These are phyloP conservation scores for Montipora cactus DNA, from an alignment of 64 coral and sea anemone genomes.

Conservation along the genomic window DNA sequence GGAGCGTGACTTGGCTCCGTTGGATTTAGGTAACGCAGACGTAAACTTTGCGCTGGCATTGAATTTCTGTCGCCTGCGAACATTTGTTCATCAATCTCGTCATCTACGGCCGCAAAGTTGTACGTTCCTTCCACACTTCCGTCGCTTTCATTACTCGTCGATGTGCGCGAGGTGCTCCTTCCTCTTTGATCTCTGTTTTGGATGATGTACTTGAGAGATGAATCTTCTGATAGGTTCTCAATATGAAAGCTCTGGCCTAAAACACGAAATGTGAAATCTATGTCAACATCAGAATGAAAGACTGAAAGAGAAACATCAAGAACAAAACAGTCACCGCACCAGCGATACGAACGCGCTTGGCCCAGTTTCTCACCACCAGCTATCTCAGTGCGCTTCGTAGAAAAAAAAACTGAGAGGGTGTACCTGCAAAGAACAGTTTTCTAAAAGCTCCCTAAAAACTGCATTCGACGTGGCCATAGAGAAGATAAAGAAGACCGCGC, in stretches of 20 bases:
- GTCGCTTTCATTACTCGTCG: conserved; percentile 31
- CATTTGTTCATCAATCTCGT: conserved; percentile 38
- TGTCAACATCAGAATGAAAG: neutral
- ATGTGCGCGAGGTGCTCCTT: neutral
- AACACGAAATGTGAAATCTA: neutral
- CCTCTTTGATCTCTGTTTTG: neutral
- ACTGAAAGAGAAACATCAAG: neutral
- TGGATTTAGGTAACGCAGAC: neutral
- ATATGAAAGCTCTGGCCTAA: conserved; percentile 34
- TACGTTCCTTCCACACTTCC: conserved; percentile 51
- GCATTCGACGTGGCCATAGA: neutral
- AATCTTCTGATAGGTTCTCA: neutral
- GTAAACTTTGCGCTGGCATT: neutral
- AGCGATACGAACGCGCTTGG: too few species aligned
- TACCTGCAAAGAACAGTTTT: neutral
- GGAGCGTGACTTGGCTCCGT: neutral
- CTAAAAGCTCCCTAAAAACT: neutral
- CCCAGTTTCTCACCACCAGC: neutral
- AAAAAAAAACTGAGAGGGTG: neutral
- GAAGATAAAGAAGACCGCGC: neutral
- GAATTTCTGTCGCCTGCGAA: conserved; percentile 29
- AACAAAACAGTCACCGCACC: neutral
- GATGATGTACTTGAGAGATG: neutral
- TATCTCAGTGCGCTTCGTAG: neutral
- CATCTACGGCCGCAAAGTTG: conserved; percentile 48